These are phyloP conservation scores for Hydrophis major DNA, from an alignment of 2,797 vertebrate genomes.

Conservation along the genomic window DNA sequence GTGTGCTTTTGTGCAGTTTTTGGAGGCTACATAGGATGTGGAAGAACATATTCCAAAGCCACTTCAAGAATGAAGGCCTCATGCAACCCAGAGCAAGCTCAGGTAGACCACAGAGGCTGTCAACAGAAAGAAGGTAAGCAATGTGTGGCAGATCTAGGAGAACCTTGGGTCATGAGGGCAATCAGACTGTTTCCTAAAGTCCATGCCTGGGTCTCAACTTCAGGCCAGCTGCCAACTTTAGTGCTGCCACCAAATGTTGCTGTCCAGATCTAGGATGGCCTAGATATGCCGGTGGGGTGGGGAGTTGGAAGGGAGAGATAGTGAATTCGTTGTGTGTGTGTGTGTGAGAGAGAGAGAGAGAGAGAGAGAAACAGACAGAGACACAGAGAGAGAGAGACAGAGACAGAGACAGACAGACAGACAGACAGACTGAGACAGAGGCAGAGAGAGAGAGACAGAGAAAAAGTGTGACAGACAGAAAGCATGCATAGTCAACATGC, in stretches of 20 bases:
- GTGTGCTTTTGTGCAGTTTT: not conserved
- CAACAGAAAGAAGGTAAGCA: not conserved
- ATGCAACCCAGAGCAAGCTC: not conserved
- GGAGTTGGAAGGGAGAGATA: not conserved
- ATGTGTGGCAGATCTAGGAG: not conserved
- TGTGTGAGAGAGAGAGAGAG: no score
- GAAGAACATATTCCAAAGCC: not conserved
- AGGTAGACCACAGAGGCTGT: not conserved
- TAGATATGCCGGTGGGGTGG: not conserved
- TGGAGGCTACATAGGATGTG: not conserved
- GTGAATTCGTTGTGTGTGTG: not conserved
- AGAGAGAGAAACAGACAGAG: no score
- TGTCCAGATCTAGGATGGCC: not conserved
- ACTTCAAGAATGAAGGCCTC: not conserved
- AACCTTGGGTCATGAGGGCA: not conserved
- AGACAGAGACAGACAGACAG: no score
- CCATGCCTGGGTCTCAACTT: not conserved
- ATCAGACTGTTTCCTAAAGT: not conserved
- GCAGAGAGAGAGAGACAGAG: no score
- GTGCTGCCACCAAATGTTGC: not conserved
- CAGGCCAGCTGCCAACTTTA: not conserved
- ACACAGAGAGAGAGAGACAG: no score
- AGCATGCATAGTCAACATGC: not conserved
- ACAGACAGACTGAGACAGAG: no score
- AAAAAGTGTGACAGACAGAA: no score